phyloP scores from a whole-genome alignment of 2,797 vertebrate species.

The Crypturellus tataupa region DNA sequence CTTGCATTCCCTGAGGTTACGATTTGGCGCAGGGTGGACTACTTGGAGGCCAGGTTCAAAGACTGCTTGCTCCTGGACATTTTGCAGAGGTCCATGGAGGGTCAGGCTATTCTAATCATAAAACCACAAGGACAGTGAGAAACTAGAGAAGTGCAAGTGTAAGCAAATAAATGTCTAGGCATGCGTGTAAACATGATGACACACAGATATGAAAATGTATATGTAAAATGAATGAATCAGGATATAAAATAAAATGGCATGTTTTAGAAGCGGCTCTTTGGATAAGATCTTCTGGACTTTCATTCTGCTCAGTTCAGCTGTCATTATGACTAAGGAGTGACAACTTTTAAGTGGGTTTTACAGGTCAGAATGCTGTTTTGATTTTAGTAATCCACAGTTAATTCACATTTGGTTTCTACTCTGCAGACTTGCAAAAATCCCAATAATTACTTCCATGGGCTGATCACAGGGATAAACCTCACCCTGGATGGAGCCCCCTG shows the following conservation, averaged over 20 bases:
- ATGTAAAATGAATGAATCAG: neutral
- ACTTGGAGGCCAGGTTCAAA: neutral
- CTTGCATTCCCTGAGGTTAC: neutral
- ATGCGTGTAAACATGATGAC: neutral
- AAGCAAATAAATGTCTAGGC: neutral
- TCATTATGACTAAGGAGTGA: neutral
- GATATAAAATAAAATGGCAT: neutral
- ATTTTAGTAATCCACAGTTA: neutral
- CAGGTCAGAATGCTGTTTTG: neutral
- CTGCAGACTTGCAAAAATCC: constrained; percentile 24
- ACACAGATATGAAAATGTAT: neutral
- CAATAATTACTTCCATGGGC: neutral
- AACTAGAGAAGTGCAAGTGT: neutral
- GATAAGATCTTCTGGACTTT: neutral
- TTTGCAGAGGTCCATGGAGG: neutral
- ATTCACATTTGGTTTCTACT: neutral
- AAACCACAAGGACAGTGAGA: neutral
- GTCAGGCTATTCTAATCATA: neutral
- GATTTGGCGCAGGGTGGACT: neutral
- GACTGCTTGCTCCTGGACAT: neutral
- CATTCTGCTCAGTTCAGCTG: neutral
- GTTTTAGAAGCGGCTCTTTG: neutral
- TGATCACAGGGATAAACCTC: constrained; percentile 16
- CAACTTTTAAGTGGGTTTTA: neutral
- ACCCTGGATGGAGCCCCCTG: neutral